Conservation (phyloP, 2,113 vertebrate genomes). For the Siniperca chuatsi region DNA sequence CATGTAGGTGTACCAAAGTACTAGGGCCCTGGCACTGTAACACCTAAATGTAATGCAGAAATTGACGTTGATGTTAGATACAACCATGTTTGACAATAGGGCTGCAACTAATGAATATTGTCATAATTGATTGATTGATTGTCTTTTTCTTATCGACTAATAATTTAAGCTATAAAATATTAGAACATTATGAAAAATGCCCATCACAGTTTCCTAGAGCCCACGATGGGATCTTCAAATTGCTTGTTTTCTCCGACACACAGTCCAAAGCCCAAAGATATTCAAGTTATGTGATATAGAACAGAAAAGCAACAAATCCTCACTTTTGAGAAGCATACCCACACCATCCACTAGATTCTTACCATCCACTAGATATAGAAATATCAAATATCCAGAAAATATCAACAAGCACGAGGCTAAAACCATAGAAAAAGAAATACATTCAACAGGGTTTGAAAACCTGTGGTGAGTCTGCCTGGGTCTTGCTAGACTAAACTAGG, state of each 20-base stretch:
- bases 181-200: no score
- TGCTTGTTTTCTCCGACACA: no score
- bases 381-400: constrained; percentile 1
- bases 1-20: no score
- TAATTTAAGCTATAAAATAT: no score
- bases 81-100: neutral
- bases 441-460: neutral
- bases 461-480: neutral
- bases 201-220: no score
- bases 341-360: neutral
- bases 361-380: neutral
- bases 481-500: neutral
- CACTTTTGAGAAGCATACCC: neutral
- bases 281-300: no score
- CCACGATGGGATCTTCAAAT: no score
- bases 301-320: no score
- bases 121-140: neutral
- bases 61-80: neutral
- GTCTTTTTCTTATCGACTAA: neutral
- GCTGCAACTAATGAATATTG: neutral
- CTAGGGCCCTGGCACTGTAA: no score
- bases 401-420: neutral
- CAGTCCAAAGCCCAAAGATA: no score
- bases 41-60: neutral
- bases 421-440: neutral